Evolutionary conservation across 2,797 vertebrate species (phyloP).

Genomic region (Argya squamiceps): DNA sequence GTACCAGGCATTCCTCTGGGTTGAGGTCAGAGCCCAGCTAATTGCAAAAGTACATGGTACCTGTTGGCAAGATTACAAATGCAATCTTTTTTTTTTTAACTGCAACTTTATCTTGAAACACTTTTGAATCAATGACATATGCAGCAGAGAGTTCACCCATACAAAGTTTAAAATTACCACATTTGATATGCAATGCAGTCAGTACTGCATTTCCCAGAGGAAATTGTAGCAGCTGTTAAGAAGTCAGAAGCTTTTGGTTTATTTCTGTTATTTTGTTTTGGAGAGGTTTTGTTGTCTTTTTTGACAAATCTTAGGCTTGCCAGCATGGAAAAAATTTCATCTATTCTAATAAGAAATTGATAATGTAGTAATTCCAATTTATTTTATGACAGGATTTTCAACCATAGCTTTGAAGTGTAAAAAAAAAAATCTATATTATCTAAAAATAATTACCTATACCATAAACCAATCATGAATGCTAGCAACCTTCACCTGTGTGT

Average conservation of each 20-base stretch:
- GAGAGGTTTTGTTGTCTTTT: rapidly evolving
- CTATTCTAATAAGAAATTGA: neutral
- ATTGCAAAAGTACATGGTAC: neutral
- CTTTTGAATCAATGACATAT: neutral
- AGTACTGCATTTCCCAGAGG: neutral
- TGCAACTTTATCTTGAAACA: neutral
- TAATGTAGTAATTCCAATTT: neutral
- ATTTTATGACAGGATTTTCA: neutral
- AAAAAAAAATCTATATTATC: neutral
- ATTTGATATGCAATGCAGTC: neutral
- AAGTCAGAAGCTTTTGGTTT: neutral
- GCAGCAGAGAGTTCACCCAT: neutral
- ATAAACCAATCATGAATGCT: neutral
- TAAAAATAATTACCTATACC: neutral
- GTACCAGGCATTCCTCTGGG: neutral
- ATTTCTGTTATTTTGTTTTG: neutral
- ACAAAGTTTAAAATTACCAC: neutral
- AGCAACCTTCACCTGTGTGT: neutral
- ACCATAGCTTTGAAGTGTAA: neutral
- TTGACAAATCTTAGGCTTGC: neutral
- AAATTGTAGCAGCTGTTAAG: neutral
- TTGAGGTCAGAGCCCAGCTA: constrained; percentile 7
- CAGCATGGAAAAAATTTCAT: neutral
- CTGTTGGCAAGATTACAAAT: neutral
- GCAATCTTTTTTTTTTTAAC: neutral